These are phyloP conservation scores for Umimayanthus chanpuru DNA, from an alignment of 92 coral and sea anemone genomes.

Conservation along the genomic window DNA sequence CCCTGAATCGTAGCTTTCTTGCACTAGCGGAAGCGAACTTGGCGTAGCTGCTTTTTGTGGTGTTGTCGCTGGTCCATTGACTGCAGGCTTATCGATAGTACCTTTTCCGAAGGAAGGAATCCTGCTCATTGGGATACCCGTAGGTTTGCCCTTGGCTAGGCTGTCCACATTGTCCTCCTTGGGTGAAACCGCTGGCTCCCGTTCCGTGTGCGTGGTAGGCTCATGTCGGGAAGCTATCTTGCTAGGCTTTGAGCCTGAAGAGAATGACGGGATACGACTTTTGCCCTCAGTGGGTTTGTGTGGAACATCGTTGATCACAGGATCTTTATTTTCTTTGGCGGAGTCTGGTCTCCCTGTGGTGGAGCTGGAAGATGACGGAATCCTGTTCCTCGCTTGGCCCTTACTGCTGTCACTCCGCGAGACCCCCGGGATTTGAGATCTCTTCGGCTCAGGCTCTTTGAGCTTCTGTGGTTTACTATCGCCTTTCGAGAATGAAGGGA, in stretches of 20 bases:
- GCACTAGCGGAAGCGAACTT: conserved; percentile 41
- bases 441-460: conserved; percentile 56
- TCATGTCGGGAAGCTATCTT: conserved; percentile 29
- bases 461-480: conserved; percentile 55
- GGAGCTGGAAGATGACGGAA: conserved; percentile 51
- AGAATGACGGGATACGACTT: conserved; percentile 46
- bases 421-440: conserved; percentile 70
- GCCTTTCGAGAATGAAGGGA: conserved; percentile 74
- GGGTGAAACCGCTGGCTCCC: conserved; percentile 15
- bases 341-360: conserved; percentile 68
- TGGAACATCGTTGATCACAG: conserved; percentile 34
- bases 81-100: conserved; percentile 37
- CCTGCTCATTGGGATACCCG: conserved; percentile 55
- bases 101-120: conserved; percentile 80
- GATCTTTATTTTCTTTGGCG: conserved; percentile 88
- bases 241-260: conserved; percentile 39
- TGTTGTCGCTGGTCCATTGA: conserved; percentile 40
- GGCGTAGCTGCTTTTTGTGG: background rate
- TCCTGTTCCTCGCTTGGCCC: conserved; percentile 58
- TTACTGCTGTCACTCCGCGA: conserved; percentile 51
- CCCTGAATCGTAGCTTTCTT: conserved; percentile 45
- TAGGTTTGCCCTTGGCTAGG: conserved; percentile 17
- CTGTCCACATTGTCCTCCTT: conserved; percentile 34
- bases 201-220: background rate
- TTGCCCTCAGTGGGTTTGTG: conserved; percentile 36